phyloP scores from a whole-genome alignment of 2,797 vertebrate species.

The Lemur catta region DNA sequence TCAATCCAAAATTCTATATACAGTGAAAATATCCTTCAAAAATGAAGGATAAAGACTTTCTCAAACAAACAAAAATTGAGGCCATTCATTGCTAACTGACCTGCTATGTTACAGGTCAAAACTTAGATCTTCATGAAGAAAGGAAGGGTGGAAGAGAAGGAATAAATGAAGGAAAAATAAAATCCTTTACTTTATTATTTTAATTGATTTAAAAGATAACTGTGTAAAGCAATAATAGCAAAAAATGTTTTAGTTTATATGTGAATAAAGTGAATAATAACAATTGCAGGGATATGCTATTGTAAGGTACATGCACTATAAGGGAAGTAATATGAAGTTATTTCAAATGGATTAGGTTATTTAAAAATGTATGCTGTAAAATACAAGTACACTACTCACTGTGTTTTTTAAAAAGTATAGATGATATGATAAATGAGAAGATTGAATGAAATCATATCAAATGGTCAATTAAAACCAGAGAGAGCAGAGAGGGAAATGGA shows the following conservation, averaged over 20 bases:
- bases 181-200: background rate
- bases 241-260: background rate
- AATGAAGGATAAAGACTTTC: background rate
- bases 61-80: background rate
- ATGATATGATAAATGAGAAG: background rate
- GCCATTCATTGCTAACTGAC: background rate
- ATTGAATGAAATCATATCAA: background rate
- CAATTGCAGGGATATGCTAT: background rate
- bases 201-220: background rate
- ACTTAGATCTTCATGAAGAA: background rate
- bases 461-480: background rate
- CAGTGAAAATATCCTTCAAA: background rate
- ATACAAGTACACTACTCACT: background rate
- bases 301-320: background rate
- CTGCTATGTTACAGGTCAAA: background rate
- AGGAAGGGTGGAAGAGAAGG: background rate
- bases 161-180: background rate
- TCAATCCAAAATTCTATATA: background rate
- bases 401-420: background rate
- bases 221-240: background rate
- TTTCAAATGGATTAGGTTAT: background rate
- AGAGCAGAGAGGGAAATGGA: background rate
- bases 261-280: background rate
- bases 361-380: background rate
- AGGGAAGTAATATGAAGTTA: background rate